Conservation (phyloP, 2,888 invertebrate genomes). For the Pyrochroa serraticornis region DNA sequence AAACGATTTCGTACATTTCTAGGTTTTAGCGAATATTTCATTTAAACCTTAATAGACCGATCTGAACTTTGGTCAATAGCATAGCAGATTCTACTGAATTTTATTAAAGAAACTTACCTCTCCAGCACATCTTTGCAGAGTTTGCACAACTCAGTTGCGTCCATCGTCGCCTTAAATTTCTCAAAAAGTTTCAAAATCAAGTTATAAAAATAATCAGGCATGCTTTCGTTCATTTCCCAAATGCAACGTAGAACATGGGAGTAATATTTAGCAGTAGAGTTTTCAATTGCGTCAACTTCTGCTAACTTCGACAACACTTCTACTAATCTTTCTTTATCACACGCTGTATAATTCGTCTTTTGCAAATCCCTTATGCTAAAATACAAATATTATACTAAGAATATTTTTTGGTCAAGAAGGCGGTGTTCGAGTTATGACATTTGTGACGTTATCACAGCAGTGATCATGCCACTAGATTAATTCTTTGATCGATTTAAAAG, state of each 20-base stretch:
- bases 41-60: not conserved
- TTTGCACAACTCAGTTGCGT: not conserved
- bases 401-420: too few relatives aligned
- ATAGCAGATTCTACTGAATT: not conserved
- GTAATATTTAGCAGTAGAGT: not conserved
- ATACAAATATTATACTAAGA: too few relatives aligned
- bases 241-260: not conserved
- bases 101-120: not conserved
- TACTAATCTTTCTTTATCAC: constrained; percentile 1
- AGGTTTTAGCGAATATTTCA: not conserved
- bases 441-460: not conserved
- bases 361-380: not conserved
- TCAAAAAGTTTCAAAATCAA: not conserved
- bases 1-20: not conserved
- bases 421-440: too few relatives aligned
- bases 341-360: not conserved
- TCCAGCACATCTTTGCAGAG: not conserved
- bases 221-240: not conserved
- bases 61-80: too few relatives aligned
- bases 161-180: not conserved
- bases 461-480: too few relatives aligned
- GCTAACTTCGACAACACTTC: not conserved
- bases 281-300: not conserved
- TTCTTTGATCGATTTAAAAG: not conserved
- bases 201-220: not conserved